Conservation (phyloP, 2,888 invertebrate genomes). For the Campoplex capitator region DNA sequence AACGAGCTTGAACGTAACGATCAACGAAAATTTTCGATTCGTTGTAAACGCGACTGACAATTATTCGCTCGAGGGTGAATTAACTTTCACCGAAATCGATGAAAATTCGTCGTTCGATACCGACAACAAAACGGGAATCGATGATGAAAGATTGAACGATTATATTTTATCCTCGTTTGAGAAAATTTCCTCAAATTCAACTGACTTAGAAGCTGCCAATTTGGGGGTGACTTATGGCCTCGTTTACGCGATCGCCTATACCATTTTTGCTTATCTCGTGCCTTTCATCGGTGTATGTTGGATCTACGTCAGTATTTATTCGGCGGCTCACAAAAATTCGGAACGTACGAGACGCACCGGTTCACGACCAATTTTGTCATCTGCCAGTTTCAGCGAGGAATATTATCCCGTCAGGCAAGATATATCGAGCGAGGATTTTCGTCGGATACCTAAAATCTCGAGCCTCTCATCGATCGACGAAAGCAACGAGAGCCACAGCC, state of each 20-base stretch:
- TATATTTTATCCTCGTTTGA: not conserved
- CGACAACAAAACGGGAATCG: slow-evolving; percentile 21
- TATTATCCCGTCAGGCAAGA: slow-evolving; percentile 75
- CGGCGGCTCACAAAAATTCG: slow-evolving; percentile 91
- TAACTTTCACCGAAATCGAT: slow-evolving; percentile 53
- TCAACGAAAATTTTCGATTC: slow-evolving; percentile 52
- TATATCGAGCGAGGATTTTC: slow-evolving; percentile 76
- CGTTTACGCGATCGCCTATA: slow-evolving; percentile 85
- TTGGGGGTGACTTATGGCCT: slow-evolving; percentile 82
- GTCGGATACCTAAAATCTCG: slow-evolving; percentile 82
- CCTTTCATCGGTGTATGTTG: slow-evolving; percentile 89
- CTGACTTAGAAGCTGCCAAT: not conserved
- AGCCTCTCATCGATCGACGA: slow-evolving; percentile 83
- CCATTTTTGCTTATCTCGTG: slow-evolving; percentile 85
- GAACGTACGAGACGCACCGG: slow-evolving; percentile 86
- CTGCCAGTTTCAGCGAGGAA: slow-evolving; percentile 81
- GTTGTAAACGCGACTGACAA: slow-evolving; percentile 58
- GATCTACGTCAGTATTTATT: slow-evolving; percentile 91
- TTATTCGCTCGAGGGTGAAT: slow-evolving; percentile 51
- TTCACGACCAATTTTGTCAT: slow-evolving; percentile 80
- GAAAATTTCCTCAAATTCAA: not conserved
- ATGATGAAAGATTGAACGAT: not conserved
- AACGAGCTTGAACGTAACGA: slow-evolving; percentile 33
- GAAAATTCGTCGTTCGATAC: slow-evolving; percentile 7
- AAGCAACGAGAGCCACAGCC: slow-evolving; percentile 79